Evolutionary conservation across 2,797 vertebrate species (phyloP).

Genomic region (Hybognathus amarus): DNA sequence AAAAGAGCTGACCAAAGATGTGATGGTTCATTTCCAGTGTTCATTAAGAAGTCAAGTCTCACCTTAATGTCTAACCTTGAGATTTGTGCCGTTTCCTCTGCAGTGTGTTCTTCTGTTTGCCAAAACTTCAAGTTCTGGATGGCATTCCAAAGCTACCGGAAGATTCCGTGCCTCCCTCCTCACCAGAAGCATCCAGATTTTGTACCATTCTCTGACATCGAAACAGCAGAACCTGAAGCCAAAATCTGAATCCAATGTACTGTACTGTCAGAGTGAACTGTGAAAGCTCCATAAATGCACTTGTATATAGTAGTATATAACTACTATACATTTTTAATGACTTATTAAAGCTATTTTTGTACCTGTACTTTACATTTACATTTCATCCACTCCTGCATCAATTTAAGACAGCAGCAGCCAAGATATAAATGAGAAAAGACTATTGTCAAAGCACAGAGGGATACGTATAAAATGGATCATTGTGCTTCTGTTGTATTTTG

Average conservation of each 20-base stretch:
- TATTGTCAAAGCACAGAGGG: neutral
- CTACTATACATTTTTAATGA: neutral
- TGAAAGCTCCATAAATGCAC: neutral
- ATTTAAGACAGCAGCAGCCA: neutral
- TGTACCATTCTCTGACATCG: slow-evolving; percentile 83
- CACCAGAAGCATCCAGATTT: slow-evolving; percentile 75
- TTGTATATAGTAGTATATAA: slow-evolving; percentile 1
- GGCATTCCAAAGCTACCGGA: slow-evolving; percentile 90
- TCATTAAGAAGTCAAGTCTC: neutral
- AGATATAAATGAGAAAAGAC: neutral
- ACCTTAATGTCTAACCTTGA: neutral
- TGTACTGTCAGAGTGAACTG: slow-evolving; percentile 1
- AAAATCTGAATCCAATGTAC: slow-evolving; percentile 33
- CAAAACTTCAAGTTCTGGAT: slow-evolving; percentile 92
- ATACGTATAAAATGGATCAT: neutral
- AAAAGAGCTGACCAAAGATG: slow-evolving; percentile 6
- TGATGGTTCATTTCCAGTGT: neutral
- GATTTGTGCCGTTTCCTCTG: slow-evolving; percentile 25
- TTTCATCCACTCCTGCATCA: neutral
- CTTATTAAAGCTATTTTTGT: slow-evolving; percentile 29
- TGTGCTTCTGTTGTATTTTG: neutral
- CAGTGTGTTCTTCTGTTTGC: slow-evolving; percentile 94
- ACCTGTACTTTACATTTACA: neutral
- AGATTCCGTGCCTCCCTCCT: slow-evolving; percentile 76
- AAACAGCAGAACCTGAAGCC: slow-evolving; percentile 36